Evolutionary conservation across 2,113 vertebrate species (phyloP).

Genomic region (Falco punctatus): DNA sequence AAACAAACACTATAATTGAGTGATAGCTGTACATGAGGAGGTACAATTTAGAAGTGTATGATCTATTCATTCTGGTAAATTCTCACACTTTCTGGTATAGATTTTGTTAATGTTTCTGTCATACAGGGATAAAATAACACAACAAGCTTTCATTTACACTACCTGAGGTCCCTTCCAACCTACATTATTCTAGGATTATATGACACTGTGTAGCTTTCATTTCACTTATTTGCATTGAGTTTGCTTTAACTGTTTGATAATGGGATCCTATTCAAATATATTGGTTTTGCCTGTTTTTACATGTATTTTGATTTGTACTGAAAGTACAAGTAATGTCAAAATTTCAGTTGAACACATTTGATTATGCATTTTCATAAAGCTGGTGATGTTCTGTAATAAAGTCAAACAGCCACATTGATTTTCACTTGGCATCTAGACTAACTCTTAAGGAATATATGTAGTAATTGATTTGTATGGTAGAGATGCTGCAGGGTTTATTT

Average conservation of each 20-base stretch:
- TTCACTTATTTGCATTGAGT: not conserved
- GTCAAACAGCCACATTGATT: constrained; percentile 73
- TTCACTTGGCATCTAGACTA: constrained; percentile 55
- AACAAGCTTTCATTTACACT: not conserved
- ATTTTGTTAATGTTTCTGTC: not conserved
- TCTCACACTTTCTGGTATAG: not conserved
- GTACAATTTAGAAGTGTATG: not conserved
- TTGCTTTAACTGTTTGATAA: not conserved
- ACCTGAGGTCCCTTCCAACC: not conserved
- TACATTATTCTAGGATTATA: not conserved
- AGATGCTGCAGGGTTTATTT: constrained; percentile 66
- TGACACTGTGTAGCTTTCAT: not conserved
- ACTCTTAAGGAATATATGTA: constrained; percentile 44
- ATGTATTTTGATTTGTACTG: not conserved
- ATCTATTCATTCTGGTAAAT: not conserved
- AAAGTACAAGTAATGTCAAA: not conserved
- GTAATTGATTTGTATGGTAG: constrained; percentile 57
- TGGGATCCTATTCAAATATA: not conserved
- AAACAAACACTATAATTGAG: not conserved
- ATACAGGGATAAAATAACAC: not conserved
- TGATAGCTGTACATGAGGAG: not conserved
- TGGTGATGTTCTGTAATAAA: constrained; percentile 57
- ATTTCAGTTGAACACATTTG: not conserved
- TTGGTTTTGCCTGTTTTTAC: not conserved
- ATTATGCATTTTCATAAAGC: constrained; percentile 48